Evolutionary conservation across 2,888 invertebrate species (phyloP), one percentile per base, ranked within the genome.

Genomic region (Bedellia somnulentella): DNA sequence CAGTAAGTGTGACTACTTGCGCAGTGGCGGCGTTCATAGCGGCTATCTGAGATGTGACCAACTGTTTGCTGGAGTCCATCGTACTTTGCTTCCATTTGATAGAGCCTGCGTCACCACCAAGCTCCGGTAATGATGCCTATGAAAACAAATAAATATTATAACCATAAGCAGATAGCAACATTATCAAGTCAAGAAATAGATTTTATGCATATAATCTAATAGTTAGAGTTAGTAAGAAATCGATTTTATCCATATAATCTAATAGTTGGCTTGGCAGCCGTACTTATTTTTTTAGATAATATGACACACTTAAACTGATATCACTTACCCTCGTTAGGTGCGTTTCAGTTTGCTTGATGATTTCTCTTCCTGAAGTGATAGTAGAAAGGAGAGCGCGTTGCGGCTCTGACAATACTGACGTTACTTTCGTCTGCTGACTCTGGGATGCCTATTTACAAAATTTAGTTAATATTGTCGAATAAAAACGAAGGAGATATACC

Each of bases 11-110:
- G 34, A 96, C 90, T 29, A 97, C 91, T 66, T 97, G 95, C 5
- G 99, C 99, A 0, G 98, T 99, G 32, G 98, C 98, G 1, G 98
- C 98, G 68, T 93, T 98, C 96, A 99, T 98, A 34, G 97, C 97
- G 4, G 97, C 97, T 46, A 99, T 89, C 63, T 98, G 94, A 30
- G 94, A 94, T 40, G 93, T 93, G 33, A 99, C 93, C 43, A 90
- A 93, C 18, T 18, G 18, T 62, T 93, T 93, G 61, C 92, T 92
- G 32, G 94, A 90, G 63, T 96, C 97, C 62, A 96, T 78, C 2
- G 91, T 91, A 37, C 91, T 89, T 54, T 94, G 93, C 62, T 92
- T 91, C 95, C 97, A 96, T 73, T 92, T 89, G 45, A 89, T 80
- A 0, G 94, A 90, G 1, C 89, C 87, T 22, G 89, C 82, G 64